Base-by-base conservation (phyloP, 2,113 vertebrate species). In the Lutjanus erythropterus region DNA sequence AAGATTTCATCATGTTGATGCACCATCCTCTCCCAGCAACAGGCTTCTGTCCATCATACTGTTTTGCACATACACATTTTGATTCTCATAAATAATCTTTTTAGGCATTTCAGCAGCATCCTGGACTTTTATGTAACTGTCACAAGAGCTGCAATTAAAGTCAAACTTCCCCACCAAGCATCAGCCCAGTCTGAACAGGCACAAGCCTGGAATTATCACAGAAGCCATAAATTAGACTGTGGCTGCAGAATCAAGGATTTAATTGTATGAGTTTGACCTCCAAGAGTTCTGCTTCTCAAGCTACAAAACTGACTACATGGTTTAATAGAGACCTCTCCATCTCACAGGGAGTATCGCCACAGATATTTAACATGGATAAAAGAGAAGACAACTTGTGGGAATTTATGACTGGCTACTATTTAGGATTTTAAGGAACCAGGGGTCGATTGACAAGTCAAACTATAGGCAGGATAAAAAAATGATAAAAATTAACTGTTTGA, bases 161-260 rank as follows among this genome's bases (percentile, higher is more conserved):
- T 75, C 33, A 67, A 16, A 33, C 42, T 12, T 50, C 21, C 10
- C n/a, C 9, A 53, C 29, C 27, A 55, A 47, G 55, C 10, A 5
- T 41, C 50, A 49, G 46, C 42, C 49, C 31, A 31, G 25, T 44
- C 23, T 53, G 23, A 69, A 55, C n/a, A 47, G 29, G 33, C 21
- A n/a, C 50, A 58, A 27, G 18, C 29, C 46, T 42, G 58, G 19
- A 60, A 60, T 61, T 33, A 71, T 33, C 46, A 46, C 42, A 39
- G 14, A 46, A 33, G 47, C 55, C n/a, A 41, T 55, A 42, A 85
- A 85, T 81, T 81, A 75, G 18, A 59, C 9, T 2, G 60, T 1
- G 33, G 72, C 53, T 25, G 46, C 47, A 47, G 52, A 76, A 39
- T 53, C 12, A 44, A 11, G 29, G 31, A 42, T 50, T 60, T 47